Percentiles rank a stretch among this genome's conserved stretches.
phyloP scores from a whole-genome alignment of 2,797 vertebrate species.

The Poeciliopsis gracilis region DNA sequence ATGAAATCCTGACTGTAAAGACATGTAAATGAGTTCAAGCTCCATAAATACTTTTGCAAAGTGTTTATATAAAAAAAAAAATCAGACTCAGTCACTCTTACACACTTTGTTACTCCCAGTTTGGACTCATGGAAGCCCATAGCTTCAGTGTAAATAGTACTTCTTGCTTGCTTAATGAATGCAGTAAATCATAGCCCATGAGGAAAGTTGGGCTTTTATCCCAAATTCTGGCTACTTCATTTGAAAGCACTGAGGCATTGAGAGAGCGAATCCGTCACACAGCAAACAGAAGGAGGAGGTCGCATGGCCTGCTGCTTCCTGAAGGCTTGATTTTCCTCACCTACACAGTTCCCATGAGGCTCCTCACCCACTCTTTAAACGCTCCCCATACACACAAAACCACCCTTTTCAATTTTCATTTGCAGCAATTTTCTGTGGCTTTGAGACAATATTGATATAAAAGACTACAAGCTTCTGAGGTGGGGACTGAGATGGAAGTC shows the following conservation, averaged over 20 bases:
- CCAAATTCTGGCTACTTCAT: constrained; percentile 30
- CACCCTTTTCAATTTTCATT: constrained; percentile 68
- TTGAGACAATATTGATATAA: constrained; percentile 65
- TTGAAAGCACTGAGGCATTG: constrained; percentile 29
- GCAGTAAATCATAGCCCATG: constrained; percentile 12
- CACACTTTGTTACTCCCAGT: constrained; percentile 1
- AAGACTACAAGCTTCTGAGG: constrained; percentile 30
- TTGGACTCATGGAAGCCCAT: background rate
- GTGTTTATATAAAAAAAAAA: too few species aligned
- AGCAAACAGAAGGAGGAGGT: constrained; percentile 32
- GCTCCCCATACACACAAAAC: constrained; percentile 34
- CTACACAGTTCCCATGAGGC: constrained; percentile 42
- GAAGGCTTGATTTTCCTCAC: constrained; percentile 46
- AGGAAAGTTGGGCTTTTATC: constrained; percentile 9
- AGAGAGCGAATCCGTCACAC: constrained; percentile 21
- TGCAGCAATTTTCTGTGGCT: constrained; percentile 60
- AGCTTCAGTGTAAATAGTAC: constrained; percentile 14
- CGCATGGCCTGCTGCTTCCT: constrained; percentile 49
- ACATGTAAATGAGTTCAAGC: background rate
- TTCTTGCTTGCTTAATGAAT: constrained; percentile 11
- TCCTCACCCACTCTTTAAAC: constrained; percentile 50
- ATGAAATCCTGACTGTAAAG: background rate
- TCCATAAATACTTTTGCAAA: background rate
- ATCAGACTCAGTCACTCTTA: background rate
- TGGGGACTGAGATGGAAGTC: constrained; percentile 32